phyloP scores from a whole-genome alignment of 2,113 vertebrate species.

The Choloepus hoffmanni region DNA sequence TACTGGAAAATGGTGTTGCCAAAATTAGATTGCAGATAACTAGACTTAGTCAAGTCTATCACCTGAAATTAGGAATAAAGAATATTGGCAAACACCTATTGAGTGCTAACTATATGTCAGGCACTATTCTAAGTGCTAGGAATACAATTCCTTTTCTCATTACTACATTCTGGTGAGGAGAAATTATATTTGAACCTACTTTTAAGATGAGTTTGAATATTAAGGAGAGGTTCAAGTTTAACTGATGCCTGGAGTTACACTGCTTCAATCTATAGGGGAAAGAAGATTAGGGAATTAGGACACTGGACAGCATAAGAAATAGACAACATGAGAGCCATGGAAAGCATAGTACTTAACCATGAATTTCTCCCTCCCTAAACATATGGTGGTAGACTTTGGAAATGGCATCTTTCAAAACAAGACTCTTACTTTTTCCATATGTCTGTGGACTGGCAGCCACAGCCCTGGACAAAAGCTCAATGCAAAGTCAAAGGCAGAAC shows the following conservation, averaged over 20 bases:
- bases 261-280: not conserved
- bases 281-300: not conserved
- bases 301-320: not conserved
- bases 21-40: not conserved
- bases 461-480: not conserved
- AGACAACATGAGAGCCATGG: not conserved
- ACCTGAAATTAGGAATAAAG: not conserved
- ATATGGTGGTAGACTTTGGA: not conserved
- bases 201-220: not conserved
- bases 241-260: not conserved
- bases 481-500: not conserved
- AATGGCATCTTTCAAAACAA: not conserved
- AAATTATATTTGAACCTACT: not conserved
- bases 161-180: not conserved
- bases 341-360: not conserved
- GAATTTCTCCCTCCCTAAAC: not conserved
- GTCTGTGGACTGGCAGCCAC: not conserved
- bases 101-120: not conserved
- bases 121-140: not conserved
- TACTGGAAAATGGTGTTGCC: not conserved
- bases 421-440: not conserved
- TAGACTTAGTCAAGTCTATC: not conserved
- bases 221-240: not conserved
- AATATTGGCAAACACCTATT: not conserved
- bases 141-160: not conserved